Evolutionary conservation across 2,888 invertebrate species (phyloP).

Genomic region (Cacoxenus indagator): DNA sequence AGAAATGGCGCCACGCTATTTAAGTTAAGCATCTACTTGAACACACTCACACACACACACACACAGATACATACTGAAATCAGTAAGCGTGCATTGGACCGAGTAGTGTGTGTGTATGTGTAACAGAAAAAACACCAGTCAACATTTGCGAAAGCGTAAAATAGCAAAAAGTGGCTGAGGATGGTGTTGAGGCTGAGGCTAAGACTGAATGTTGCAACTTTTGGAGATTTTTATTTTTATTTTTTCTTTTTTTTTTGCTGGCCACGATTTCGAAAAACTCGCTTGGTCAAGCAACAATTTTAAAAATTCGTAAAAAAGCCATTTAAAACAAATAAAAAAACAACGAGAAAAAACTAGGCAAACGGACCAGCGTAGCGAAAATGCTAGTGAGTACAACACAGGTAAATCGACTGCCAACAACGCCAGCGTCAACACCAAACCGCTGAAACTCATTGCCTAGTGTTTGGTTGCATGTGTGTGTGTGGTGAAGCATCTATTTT

Average conservation of each 20-base stretch:
- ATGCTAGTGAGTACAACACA: too few relatives aligned
- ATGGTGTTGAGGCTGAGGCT: conserved; percentile 40
- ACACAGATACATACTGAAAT: background rate
- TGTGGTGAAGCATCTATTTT: background rate
- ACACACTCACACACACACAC: conserved; percentile 18
- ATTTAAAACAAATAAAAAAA: conserved; percentile 27
- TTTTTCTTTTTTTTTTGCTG: conserved; percentile 31
- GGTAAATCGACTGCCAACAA: too few relatives aligned
- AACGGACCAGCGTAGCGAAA: background rate
- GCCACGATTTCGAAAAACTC: conserved; percentile 47
- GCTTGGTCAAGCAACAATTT: conserved; percentile 50
- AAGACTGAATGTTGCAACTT: conserved; percentile 5
- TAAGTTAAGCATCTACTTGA: conserved; percentile 55
- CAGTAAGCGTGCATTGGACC: background rate
- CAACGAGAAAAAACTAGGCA: background rate
- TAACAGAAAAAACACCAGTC: conserved; percentile 6
- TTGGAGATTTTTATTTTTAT: too few relatives aligned
- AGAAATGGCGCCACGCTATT: conserved; percentile 53
- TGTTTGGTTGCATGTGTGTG: background rate
- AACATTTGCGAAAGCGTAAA: conserved; percentile 52
- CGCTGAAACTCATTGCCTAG: too few relatives aligned
- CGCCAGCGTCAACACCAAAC: too few relatives aligned
- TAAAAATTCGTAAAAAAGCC: conserved; percentile 65
- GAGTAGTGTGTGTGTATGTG: background rate
- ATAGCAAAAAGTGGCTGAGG: conserved; percentile 59